Percentiles rank a stretch among this genome's conserved stretches.
Conservation (phyloP, 2,888 invertebrate genomes). For the Micoletzkya japonica region DNA sequence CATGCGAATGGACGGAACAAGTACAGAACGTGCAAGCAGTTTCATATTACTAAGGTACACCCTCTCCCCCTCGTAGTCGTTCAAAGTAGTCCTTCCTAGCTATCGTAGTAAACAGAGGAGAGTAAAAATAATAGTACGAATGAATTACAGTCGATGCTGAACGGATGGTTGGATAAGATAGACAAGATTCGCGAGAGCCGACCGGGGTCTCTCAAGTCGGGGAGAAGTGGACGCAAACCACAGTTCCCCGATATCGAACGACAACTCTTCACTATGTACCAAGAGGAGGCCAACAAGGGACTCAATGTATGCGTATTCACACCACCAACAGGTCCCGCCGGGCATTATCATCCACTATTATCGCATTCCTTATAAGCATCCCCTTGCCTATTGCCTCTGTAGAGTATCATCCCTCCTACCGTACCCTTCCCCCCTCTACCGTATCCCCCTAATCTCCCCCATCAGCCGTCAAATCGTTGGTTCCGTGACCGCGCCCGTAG, state of each 20-base stretch:
- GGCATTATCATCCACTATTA: no score
- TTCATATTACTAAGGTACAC: conserved; percentile 36
- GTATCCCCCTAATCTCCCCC: conserved; percentile 14
- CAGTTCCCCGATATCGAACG: conserved; percentile 53
- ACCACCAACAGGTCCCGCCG: no score
- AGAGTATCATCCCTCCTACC: neutral
- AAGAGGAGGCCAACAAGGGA: conserved; percentile 27
- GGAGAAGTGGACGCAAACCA: conserved; percentile 49
- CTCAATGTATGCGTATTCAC: conserved; percentile 33
- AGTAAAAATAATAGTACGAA: neutral
- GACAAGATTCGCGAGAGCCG: conserved; percentile 50
- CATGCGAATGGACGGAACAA: conserved; percentile 53
- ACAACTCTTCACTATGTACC: conserved; percentile 44
- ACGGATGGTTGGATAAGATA: conserved; percentile 55
- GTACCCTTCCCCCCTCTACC: neutral
- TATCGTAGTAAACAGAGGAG: neutral
- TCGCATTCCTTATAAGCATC: no score
- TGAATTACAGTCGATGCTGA: conserved; percentile 53
- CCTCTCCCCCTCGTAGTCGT: neutral
- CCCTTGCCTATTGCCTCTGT: no score
- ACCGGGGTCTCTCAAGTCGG: conserved; percentile 55
- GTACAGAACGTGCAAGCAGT: conserved; percentile 52
- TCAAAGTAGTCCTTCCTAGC: neutral
- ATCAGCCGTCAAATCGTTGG: conserved; percentile 48
- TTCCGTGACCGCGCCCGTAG: conserved; percentile 47